A percentile compares a stretch with the other conserved stretches of the same genome.
Conservation (phyloP, 2,113 vertebrate species). For the Hippolais icterina region DNA sequence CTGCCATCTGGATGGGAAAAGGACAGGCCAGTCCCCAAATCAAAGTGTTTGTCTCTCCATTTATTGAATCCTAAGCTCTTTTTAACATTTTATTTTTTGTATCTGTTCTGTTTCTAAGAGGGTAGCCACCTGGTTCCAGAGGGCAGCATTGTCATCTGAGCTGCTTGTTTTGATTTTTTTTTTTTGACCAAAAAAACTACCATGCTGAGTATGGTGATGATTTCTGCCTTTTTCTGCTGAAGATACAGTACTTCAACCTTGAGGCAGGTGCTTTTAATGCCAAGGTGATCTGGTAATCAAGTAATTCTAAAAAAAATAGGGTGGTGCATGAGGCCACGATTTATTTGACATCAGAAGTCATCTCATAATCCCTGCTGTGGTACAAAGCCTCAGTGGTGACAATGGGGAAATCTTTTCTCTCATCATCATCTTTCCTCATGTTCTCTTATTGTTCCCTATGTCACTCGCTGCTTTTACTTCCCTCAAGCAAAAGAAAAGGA, state of each 20-base stretch:
- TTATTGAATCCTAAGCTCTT: background rate
- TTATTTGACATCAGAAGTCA: background rate
- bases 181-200: background rate
- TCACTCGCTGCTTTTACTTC: background rate
- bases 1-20: background rate
- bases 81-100: background rate
- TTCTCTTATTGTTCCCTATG: background rate
- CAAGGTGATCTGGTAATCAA: background rate
- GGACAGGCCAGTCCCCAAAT: background rate
- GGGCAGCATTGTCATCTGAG: background rate
- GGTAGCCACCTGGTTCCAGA: background rate
- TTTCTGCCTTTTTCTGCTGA: background rate
- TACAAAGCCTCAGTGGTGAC: background rate
- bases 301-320: background rate
- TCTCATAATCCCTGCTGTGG: background rate
- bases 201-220: background rate
- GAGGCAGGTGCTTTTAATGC: background rate
- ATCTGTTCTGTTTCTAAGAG: background rate
- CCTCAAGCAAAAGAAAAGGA: background rate
- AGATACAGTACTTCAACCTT: background rate
- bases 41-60: background rate
- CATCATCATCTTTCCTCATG: background rate
- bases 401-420: background rate
- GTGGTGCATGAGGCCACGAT: background rate
- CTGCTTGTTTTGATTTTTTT: rapidly evolving